These are phyloP conservation scores for Rhamphomyia laevipes DNA, from an alignment of 2,888 invertebrate species.

Conservation along the genomic window DNA sequence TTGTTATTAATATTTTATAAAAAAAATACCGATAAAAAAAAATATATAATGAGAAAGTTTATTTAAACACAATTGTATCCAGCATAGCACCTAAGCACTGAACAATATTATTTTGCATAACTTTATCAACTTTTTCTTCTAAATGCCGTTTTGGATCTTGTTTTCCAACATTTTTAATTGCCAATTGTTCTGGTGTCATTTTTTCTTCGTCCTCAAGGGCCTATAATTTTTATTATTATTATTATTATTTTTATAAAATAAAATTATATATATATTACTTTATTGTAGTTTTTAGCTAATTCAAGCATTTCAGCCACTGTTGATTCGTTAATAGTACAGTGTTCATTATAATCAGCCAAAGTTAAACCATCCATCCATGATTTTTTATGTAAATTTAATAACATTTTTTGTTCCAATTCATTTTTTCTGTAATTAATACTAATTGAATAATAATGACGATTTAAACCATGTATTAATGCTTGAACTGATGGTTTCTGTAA, in stretches of 20 bases:
- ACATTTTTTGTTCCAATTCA: constrained; percentile 98
- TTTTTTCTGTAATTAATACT: constrained; percentile 99
- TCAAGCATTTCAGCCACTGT: constrained; percentile 95
- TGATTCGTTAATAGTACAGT: constrained; percentile 85
- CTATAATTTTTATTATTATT: constrained; percentile 21
- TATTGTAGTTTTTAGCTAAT: constrained; percentile 94
- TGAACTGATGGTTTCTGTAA: constrained; percentile 98
- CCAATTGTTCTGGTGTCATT: constrained; percentile 98
- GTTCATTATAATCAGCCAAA: constrained; percentile 82
- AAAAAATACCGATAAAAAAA: not conserved
- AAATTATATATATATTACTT: constrained; percentile 35
- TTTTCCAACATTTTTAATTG: constrained; percentile 98
- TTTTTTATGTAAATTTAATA: constrained; percentile 95
- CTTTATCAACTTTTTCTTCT: constrained; percentile 93
- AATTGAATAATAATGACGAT: constrained; percentile 98
- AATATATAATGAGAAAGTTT: constrained; percentile 23
- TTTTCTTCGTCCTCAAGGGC: constrained; percentile 98
- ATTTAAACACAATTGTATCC: constrained; percentile 85
- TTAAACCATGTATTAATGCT: constrained; percentile 96
- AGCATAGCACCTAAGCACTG: constrained; percentile 96
- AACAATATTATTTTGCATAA: constrained; percentile 96
- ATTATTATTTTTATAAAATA: not conserved
- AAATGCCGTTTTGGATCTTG: constrained; percentile 98
- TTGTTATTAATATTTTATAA: not conserved
- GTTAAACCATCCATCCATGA: constrained; percentile 97